Evolutionary conservation across 2,113 vertebrate genomes (phyloP), one percentile per base, ranked within the genome.

Genomic region (Petroica traversi): DNA sequence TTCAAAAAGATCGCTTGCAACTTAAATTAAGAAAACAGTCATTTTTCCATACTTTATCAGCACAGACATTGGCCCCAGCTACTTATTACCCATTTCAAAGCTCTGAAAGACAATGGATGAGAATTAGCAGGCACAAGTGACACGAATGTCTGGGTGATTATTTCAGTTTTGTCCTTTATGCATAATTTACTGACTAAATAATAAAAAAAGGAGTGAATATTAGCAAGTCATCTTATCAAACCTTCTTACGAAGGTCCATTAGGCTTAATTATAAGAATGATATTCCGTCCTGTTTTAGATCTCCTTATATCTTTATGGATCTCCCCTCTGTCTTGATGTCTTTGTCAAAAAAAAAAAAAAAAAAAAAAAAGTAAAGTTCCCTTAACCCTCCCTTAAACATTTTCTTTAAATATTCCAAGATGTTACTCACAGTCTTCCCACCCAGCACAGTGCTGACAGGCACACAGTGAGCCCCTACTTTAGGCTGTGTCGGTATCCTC

Each of bases 151-250:
- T 68, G 36, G 31, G 28, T 38, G 57, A 79, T 68, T 93, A 88
- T 91, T 89, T 93, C 78, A 87, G 33, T 84, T 95, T 95, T 92
- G 88, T 67, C 95, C 87, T 96, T 95, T 95, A 96, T 95, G 89
- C 84, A 93, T 92, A 95, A 94, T 92, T 95, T 89, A 92, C 71
- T 67, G 51, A 80, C 81, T 88, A 87, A 93, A 95, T 40, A 93
- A 12, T 66, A 77, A 90, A 78, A 91, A 67, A 45, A 9, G n/a
- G n/a, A n/a, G 4, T 40, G 33, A 95, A 22, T 71, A 91, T 95
- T 91, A 95, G 48, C 31, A 92, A 95, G 77, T 11, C 72, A 63
- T 89, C 41, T 33, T 92, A 75, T 38, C 71, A 80, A 83, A 85
- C 31, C 55, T 78, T 28, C 33, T 75, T 31, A 89, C 23, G 29